A percentile compares a stretch with the other conserved stretches of the same genome.
These are phyloP conservation scores for Drosophila anceps DNA, from an alignment of 2,888 invertebrate species.

Conservation along the genomic window DNA sequence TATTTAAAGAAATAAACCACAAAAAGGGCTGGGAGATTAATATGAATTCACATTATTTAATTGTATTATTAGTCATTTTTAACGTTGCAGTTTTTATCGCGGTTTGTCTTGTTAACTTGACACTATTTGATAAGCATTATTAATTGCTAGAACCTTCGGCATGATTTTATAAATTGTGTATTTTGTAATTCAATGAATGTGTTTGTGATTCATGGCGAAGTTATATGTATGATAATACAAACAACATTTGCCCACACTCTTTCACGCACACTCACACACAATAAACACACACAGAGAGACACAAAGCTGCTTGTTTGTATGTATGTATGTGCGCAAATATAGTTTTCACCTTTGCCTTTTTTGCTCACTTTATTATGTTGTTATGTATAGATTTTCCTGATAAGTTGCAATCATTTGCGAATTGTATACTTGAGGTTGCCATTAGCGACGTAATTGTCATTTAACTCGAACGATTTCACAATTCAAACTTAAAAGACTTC, in stretches of 20 bases:
- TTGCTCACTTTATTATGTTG: conserved; percentile 17
- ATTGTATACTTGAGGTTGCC: conserved; percentile 19
- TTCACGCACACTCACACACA: neutral
- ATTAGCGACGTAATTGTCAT: conserved; percentile 14
- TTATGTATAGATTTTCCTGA: conserved; percentile 37
- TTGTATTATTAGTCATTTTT: neutral
- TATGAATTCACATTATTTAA: no score
- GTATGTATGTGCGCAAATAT: conserved; percentile 10
- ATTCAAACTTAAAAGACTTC: conserved; percentile 6
- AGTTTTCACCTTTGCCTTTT: conserved; percentile 47
- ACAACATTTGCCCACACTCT: conserved; percentile 7
- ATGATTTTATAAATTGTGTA: conserved; percentile 10
- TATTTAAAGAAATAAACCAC: neutral
- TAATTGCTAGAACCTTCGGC: conserved; percentile 31
- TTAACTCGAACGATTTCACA: conserved; percentile 4
- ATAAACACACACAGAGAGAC: neutral
- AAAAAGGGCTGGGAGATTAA: neutral
- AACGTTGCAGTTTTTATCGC: conserved; percentile 7
- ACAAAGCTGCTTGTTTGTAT: conserved; percentile 1
- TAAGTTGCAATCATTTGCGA: conserved; percentile 27
- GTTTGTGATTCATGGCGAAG: conserved; percentile 35
- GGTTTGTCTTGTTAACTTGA: no score
- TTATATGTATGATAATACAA: conserved; percentile 10
- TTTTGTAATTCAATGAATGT: conserved; percentile 23
- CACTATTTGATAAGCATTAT: conserved; percentile 32